Percentiles rank a stretch among this genome's conserved stretches.
Evolutionary conservation across 2,797 vertebrate species (phyloP).

Genomic region (Dermochelys coriacea): DNA sequence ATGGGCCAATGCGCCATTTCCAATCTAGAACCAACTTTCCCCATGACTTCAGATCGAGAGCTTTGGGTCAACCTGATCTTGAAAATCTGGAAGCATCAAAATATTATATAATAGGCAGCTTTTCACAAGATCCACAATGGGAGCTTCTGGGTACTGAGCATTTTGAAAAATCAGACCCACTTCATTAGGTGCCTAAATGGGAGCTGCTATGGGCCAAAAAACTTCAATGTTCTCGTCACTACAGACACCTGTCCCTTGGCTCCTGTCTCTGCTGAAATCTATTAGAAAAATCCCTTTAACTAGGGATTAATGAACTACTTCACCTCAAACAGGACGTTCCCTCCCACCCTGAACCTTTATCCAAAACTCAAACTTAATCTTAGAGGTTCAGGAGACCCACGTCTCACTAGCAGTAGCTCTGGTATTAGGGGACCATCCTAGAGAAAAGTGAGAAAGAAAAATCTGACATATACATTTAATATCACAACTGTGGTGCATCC

Average conservation of each 20-base stretch:
- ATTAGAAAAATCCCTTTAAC: background rate
- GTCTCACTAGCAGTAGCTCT: background rate
- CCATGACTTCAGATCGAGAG: background rate
- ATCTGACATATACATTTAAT: background rate
- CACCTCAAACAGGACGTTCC: background rate
- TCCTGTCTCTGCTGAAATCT: background rate
- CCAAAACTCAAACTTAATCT: background rate
- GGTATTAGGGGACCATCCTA: background rate
- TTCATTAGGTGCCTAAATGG: background rate
- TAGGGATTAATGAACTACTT: background rate
- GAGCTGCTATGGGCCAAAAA: no score
- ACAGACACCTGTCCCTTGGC: no score
- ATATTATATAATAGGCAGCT: background rate
- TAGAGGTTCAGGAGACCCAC: background rate
- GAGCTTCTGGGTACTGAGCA: background rate
- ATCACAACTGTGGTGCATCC: background rate
- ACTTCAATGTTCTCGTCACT: background rate
- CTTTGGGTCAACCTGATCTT: background rate
- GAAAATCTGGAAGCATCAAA: background rate
- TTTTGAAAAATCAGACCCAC: background rate
- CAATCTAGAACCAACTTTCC: background rate
- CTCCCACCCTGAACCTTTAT: background rate
- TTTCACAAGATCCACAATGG: background rate
- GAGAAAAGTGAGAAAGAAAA: background rate
- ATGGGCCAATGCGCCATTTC: background rate